phyloP scores from a whole-genome alignment of 2,113 vertebrate genomes.

The Hyperopisus bebe region DNA sequence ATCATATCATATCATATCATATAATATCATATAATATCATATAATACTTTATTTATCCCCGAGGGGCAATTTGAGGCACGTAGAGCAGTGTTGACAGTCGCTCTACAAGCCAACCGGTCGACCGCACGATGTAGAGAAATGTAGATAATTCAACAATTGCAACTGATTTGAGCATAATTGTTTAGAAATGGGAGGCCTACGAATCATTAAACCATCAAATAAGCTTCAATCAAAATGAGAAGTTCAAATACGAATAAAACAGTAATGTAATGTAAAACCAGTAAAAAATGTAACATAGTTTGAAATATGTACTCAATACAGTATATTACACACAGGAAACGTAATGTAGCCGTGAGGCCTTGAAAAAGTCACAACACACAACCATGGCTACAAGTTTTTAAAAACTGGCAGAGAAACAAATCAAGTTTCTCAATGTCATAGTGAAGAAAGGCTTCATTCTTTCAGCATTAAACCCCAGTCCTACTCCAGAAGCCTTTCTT shows the following conservation, averaged over 20 bases:
- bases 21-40: too few relatives aligned
- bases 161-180: not conserved
- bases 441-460: not conserved
- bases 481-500: not conserved
- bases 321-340: not conserved
- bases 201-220: constrained; percentile 11
- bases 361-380: not conserved
- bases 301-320: not conserved
- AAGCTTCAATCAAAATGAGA: not conserved
- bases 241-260: not conserved
- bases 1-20: too few relatives aligned
- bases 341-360: not conserved
- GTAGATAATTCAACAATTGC: not conserved
- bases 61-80: too few relatives aligned
- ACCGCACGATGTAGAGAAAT: too few relatives aligned
- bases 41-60: too few relatives aligned
- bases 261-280: not conserved
- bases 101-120: too few relatives aligned
- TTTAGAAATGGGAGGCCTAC: constrained; percentile 10
- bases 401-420: not conserved
- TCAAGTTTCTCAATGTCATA: constrained; percentile 3
- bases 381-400: not conserved
- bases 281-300: constrained; percentile 4
- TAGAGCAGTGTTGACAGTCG: too few relatives aligned
- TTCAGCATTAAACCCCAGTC: not conserved